phyloP scores from a whole-genome alignment of 2,888 invertebrate genomes.

The Pimpla rufipes region DNA sequence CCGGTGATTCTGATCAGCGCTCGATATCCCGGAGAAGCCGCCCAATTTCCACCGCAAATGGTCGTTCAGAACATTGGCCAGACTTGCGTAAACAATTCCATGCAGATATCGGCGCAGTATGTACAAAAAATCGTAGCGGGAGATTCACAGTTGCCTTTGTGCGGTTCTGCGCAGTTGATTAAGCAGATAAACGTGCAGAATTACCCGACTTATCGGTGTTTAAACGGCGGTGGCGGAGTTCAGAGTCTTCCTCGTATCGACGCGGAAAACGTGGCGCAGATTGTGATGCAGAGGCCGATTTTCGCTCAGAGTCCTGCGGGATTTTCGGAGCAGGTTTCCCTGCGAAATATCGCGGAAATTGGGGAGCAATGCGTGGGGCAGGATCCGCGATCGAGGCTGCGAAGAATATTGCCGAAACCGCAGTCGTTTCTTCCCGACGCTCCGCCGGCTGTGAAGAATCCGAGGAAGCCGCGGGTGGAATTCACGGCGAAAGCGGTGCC shows the following conservation, averaged over 20 bases:
- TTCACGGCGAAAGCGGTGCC: background rate
- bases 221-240: background rate
- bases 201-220: background rate
- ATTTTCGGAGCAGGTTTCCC: background rate
- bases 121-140: background rate
- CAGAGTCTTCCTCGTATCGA: background rate
- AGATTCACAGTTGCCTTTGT: background rate
- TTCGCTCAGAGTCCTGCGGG: no score
- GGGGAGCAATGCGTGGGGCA: background rate
- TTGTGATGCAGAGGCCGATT: no score
- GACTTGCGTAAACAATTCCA: background rate
- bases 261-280: background rate
- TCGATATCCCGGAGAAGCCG: background rate
- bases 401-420: constrained; percentile 61
- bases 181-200: background rate
- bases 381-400: constrained; percentile 28
- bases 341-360: background rate
- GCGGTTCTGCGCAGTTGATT: background rate
- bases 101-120: background rate
- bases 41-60: background rate
- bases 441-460: background rate
- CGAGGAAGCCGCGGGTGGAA: background rate
- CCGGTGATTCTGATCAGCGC: constrained; percentile 25
- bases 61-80: background rate
- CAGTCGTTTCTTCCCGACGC: background rate